Base-by-base conservation (phyloP, 2,888 invertebrate genomes). In the Empis stercorea region DNA sequence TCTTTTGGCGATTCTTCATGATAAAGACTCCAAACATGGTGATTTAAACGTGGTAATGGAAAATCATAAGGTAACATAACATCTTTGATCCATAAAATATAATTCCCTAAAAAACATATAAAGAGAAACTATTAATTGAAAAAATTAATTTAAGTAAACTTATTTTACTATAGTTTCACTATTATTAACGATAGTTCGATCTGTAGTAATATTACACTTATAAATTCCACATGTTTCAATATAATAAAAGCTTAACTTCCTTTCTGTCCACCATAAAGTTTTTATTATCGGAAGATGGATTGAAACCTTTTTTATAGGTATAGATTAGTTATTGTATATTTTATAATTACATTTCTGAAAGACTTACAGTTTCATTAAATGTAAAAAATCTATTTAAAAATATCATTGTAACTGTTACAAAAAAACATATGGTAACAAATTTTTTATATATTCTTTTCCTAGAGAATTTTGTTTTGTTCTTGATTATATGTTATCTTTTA, bases 1-100 rank as follows among this genome's bases (percentile, higher is more conserved):
- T 91, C 91, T 63, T 86, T 81, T 0, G 89, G 89, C 0, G 89
- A 89, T 71, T 91, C 91, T 67, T 91, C 91, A 60, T 91, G 89
- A 46, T 82, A 73, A 42, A 91, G 61, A 0, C 78, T 87, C 91
- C 91, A 91, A 43, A 79, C 66, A 23, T 76, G 65, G 30, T 73
- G 59, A 0, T 60, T 49, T 1, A 63, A 61, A 52, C 82, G 74
- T 5, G 84, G 84, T 50, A 84, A 55, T 1, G 89, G 88, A 52
- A 88, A 69, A 58, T 84, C 77, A 9, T 73, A 60, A 39, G 75
- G 66, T 44, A 79, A 70, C n/a, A n/a, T n/a, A n/a, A n/a, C 40
- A 87, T 72, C 57, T 75, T 71, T 49, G 84, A 83, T 2, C 85
- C 89, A 63, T 89, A 89, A 66, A 88, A 89, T 44, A 86, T 59